Percentiles rank a stretch among this genome's conserved stretches.
These are phyloP conservation scores for Eurystomus gularis DNA, from an alignment of 2,113 vertebrate species.

Conservation along the genomic window DNA sequence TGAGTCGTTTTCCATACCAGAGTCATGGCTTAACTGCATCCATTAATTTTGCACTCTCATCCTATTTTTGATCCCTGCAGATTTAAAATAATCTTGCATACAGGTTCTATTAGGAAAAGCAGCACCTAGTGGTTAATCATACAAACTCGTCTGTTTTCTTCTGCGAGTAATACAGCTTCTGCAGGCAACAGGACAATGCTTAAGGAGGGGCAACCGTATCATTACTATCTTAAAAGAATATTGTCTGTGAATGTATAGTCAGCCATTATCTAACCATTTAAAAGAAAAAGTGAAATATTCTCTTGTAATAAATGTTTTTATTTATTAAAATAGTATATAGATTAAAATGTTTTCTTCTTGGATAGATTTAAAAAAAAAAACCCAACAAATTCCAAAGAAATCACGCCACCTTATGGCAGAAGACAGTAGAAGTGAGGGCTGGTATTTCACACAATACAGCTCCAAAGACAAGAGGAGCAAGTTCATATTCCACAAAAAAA, in stretches of 20 bases:
- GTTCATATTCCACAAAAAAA: neutral
- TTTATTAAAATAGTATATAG: neutral
- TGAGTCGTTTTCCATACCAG: neutral
- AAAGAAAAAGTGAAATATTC: neutral
- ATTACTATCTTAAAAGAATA: neutral
- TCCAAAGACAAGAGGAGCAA: neutral
- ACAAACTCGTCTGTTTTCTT: neutral
- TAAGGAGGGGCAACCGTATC: neutral
- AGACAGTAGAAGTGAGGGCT: neutral
- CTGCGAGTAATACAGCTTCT: neutral
- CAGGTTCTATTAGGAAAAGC: neutral
- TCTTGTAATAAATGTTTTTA: neutral
- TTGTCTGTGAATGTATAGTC: neutral
- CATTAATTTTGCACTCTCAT: neutral
- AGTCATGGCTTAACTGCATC: neutral
- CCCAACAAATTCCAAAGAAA: constrained; percentile 6
- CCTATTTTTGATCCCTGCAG: neutral
- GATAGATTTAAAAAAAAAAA: neutral
- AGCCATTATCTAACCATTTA: neutral
- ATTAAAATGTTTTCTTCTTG: neutral
- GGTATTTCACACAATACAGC: neutral
- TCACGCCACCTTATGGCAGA: constrained; percentile 47
- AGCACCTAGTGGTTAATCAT: neutral
- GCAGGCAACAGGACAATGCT: neutral
- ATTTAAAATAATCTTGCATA: neutral